Evolutionary conservation across 2,888 invertebrate species (phyloP).

Genomic region (Troides aeacus): DNA sequence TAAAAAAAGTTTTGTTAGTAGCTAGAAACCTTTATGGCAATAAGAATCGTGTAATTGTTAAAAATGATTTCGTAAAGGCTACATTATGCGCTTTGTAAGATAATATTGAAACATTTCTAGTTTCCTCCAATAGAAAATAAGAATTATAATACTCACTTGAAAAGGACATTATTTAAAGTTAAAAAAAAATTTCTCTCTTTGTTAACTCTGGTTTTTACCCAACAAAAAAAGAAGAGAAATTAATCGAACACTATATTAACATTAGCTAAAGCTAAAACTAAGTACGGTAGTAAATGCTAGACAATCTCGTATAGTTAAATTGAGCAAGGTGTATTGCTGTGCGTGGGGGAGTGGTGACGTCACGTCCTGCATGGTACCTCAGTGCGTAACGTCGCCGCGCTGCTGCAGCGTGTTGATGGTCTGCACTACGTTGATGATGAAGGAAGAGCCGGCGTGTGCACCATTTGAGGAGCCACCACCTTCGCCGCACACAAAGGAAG

Average conservation of each 20-base stretch:
- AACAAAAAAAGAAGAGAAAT: background rate
- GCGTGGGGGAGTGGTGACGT: background rate
- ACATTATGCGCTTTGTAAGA: background rate
- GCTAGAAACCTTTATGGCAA: background rate
- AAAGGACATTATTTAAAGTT: background rate
- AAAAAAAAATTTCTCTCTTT: background rate
- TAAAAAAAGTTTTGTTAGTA: background rate
- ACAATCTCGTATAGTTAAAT: constrained; percentile 29
- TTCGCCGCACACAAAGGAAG: constrained; percentile 17
- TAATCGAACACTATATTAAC: background rate
- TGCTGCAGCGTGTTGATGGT: constrained; percentile 42
- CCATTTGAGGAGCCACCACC: constrained; percentile 21
- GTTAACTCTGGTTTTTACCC: too few relatives aligned
- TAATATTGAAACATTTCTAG: background rate
- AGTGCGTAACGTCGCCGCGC: constrained; percentile 37
- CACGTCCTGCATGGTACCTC: constrained; percentile 3
- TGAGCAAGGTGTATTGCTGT: constrained; percentile 34
- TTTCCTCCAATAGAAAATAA: background rate
- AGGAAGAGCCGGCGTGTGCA: constrained; percentile 32
- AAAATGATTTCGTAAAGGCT: background rate
- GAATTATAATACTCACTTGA: background rate
- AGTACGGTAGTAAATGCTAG: constrained; percentile 6
- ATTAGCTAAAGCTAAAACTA: constrained; percentile 5
- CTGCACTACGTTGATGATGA: constrained; percentile 45
- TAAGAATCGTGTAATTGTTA: background rate